Percentiles rank a stretch among this genome's conserved stretches.
Conservation (phyloP, 2,113 vertebrate genomes). For the Plotosus lineatus region DNA sequence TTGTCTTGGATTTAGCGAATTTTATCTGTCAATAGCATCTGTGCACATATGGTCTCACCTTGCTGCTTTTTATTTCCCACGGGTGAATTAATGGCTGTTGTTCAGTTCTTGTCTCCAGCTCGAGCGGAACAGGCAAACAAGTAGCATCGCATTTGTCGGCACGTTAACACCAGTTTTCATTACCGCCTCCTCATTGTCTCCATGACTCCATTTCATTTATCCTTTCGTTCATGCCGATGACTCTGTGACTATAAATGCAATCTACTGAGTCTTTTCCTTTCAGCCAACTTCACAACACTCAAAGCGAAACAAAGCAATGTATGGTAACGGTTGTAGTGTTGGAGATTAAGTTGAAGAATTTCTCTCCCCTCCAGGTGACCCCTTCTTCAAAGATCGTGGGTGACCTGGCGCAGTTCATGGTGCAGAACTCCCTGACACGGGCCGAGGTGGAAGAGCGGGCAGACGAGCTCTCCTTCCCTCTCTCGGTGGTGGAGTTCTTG, state of each 20-base stretch:
- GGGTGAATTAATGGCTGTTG: conserved; percentile 55
- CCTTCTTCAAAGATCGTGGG: conserved; percentile 95
- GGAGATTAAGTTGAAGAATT: no score
- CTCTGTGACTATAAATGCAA: background rate
- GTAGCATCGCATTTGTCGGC: background rate
- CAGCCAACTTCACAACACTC: no score
- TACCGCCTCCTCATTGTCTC: background rate
- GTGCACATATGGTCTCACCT: conserved; percentile 47
- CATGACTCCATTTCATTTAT: background rate
- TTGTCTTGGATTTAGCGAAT: conserved; percentile 21
- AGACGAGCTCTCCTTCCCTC: conserved; percentile 90
- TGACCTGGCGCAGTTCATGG: conserved; percentile 96
- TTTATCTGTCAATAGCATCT: conserved; percentile 44
- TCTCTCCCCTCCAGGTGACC: conserved; percentile 75
- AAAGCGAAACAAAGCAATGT: background rate
- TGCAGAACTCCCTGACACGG: conserved; percentile 84
- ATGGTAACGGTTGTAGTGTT: background rate
- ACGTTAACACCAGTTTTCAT: conserved; percentile 23
- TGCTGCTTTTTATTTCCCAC: conserved; percentile 48
- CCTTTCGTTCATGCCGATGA: conserved; percentile 13
- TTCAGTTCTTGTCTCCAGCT: conserved; percentile 19
- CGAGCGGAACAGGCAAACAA: background rate
- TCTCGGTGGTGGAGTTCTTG: conserved; percentile 90
- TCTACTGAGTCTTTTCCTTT: conserved; percentile 11
- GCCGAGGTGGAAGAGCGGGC: conserved; percentile 84